phyloP scores from a whole-genome alignment of 1,140 invertebrate genomes.

The Neotoxoptera formosana region DNA sequence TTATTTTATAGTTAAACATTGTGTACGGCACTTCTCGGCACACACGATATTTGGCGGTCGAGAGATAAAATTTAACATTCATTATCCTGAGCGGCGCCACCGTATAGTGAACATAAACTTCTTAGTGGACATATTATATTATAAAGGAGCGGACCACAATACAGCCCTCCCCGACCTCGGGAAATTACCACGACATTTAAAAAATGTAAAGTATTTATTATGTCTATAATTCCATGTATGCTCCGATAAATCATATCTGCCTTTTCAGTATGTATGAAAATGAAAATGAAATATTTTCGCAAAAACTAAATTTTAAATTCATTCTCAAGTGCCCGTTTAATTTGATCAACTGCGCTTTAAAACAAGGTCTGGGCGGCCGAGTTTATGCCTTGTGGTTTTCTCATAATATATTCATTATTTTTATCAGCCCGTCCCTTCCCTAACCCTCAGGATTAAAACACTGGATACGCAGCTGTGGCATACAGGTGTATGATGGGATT shows the following conservation, averaged over 20 bases:
- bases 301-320: background rate
- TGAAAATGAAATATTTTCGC: background rate
- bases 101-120: background rate
- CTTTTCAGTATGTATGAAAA: background rate
- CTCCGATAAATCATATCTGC: background rate
- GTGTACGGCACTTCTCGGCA: background rate
- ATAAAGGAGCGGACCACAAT: background rate
- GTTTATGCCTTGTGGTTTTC: background rate
- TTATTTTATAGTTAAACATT: background rate
- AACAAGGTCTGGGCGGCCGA: background rate
- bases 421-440: background rate
- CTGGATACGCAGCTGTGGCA: background rate
- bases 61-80: background rate
- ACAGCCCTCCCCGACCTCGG: too few relatives aligned
- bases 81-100: background rate
- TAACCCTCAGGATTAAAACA: background rate
- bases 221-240: background rate
- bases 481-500: background rate
- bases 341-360: background rate
- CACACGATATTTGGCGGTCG: background rate
- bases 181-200: background rate
- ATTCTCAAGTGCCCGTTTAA: background rate
- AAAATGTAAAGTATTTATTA: background rate
- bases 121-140: too few relatives aligned
- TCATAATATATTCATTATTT: conserved; percentile 10